Conservation (phyloP, 2,797 vertebrate species). For the Cossypha heuglini region DNA sequence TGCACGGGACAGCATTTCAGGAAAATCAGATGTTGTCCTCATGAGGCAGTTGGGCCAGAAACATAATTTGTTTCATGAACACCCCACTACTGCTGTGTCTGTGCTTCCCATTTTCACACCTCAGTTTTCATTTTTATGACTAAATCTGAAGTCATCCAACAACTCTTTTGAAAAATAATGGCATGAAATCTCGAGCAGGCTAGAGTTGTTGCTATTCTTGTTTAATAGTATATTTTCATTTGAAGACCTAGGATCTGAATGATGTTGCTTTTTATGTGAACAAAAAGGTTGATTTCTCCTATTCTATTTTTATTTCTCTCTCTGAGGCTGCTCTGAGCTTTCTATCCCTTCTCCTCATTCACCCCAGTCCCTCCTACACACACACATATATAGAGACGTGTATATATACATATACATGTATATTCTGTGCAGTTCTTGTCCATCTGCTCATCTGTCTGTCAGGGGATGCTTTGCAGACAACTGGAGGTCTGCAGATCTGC, state of each 20-base stretch:
- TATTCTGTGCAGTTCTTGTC: not conserved
- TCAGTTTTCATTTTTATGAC: not conserved
- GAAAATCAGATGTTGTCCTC: not conserved
- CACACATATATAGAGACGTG: too few relatives aligned
- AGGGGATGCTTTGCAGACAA: not conserved
- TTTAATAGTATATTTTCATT: not conserved
- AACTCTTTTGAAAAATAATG: not conserved
- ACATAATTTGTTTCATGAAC: not conserved
- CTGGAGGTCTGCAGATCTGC: not conserved
- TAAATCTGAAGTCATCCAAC: not conserved
- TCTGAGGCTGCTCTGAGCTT: not conserved
- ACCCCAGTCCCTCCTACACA: not conserved
- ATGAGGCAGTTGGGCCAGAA: not conserved
- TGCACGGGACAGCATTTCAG: fast-evolving
- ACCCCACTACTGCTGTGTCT: not conserved
- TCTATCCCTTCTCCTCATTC: not conserved
- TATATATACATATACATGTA: not conserved
- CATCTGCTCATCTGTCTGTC: not conserved
- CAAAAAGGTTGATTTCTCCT: not conserved
- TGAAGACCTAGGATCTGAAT: not conserved
- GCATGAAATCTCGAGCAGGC: not conserved
- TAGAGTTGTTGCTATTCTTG: not conserved
- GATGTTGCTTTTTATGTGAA: not conserved
- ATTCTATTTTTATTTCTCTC: not conserved
- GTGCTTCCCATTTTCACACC: not conserved